phyloP scores from a whole-genome alignment of 2,797 vertebrate species.

The Fistularia tabacaria region DNA sequence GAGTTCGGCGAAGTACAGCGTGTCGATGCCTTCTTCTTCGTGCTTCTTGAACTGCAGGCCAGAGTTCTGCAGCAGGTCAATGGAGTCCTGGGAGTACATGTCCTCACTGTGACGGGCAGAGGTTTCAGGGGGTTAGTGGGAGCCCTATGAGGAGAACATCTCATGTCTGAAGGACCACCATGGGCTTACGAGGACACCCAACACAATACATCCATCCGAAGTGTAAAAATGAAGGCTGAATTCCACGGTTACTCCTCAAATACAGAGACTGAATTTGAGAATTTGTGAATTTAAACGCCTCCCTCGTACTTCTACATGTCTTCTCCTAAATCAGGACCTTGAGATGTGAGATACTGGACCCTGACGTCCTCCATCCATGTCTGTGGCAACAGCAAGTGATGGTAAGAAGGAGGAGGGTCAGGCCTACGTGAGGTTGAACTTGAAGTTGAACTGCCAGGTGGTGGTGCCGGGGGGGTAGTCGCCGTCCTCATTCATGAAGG shows the following conservation, averaged over 20 bases:
- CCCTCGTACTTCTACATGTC: no score
- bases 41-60: conserved; percentile 98
- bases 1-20: conserved; percentile 93
- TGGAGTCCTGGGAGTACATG: conserved; percentile 99
- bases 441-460: conserved; percentile 99
- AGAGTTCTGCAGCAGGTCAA: conserved; percentile 96
- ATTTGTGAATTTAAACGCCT: no score
- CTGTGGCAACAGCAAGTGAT: neutral
- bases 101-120: conserved; percentile 81
- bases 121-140: neutral
- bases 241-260: no score
- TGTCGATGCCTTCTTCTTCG: conserved; percentile 96
- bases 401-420: neutral
- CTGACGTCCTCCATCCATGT: no score
- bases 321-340: no score
- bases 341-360: no score
- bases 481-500: conserved; percentile 96
- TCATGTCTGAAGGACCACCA: no score
- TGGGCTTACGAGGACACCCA: no score
- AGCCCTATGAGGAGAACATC: neutral
- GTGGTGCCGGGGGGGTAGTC: conserved; percentile 91
- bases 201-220: no score
- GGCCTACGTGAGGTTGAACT: conserved; percentile 96
- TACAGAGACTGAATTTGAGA: no score
- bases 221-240: no score